Evolutionary conservation across 2,888 invertebrate species (phyloP).

Genomic region (Hecatera dysodea): DNA sequence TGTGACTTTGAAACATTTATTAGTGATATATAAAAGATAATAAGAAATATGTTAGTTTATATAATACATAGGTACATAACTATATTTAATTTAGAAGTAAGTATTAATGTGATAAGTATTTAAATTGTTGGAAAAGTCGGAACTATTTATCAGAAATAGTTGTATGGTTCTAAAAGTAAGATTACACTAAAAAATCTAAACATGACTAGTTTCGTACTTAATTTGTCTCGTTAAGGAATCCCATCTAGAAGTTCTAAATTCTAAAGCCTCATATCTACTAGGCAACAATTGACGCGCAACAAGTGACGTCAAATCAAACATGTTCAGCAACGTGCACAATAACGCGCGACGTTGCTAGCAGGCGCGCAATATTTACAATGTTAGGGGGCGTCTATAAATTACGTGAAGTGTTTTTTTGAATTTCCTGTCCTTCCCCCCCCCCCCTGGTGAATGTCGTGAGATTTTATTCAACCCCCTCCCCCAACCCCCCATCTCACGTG

Average conservation of each 20-base stretch:
- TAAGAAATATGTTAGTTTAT: constrained; percentile 28
- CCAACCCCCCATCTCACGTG: too few species aligned
- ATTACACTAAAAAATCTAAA: neutral
- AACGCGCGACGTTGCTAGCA: too few species aligned
- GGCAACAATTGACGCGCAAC: too few species aligned
- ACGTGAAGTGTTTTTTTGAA: too few species aligned
- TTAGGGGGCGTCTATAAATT: too few species aligned
- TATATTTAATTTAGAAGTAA: constrained; percentile 17
- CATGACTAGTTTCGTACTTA: neutral
- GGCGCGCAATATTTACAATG: too few species aligned
- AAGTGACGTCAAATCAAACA: too few species aligned
- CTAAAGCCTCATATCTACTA: too few species aligned
- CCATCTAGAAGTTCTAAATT: neutral
- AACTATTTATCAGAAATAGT: constrained; percentile 18
- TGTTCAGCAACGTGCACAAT: too few species aligned
- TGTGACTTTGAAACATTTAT: constrained; percentile 45
- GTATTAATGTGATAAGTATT: constrained; percentile 23
- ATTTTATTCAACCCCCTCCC: too few species aligned
- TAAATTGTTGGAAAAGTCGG: constrained; percentile 44
- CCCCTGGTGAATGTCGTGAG: too few species aligned
- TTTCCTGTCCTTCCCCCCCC: too few species aligned
- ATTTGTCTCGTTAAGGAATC: neutral
- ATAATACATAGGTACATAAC: constrained; percentile 40
- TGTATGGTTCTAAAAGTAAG: neutral
- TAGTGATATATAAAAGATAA: constrained; percentile 34